Conservation (phyloP, 2,888 invertebrate species). For the Mantis religiosa region DNA sequence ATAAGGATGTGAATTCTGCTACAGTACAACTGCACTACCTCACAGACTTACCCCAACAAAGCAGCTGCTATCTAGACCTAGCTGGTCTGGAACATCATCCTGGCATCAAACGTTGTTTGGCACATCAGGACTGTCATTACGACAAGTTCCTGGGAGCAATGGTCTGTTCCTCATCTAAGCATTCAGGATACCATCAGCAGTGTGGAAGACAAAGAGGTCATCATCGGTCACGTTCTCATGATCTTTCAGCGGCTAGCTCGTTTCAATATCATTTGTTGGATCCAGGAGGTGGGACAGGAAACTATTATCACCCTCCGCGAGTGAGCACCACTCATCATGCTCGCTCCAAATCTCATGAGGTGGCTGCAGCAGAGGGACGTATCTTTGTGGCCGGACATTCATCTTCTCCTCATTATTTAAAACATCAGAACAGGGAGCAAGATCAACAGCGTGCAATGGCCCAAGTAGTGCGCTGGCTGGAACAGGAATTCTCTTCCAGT, state of each 20-base stretch:
- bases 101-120: slow-evolving; percentile 2
- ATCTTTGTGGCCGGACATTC: slow-evolving; percentile 33
- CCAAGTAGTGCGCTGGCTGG: slow-evolving; percentile 55
- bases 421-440: slow-evolving; percentile 57
- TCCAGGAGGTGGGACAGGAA: slow-evolving; percentile 31
- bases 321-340: slow-evolving; percentile 22
- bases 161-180: slow-evolving; percentile 38
- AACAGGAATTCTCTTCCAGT: slow-evolving; percentile 41
- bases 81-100: slow-evolving; percentile 48
- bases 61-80: slow-evolving; percentile 57
- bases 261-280: slow-evolving; percentile 41
- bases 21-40: slow-evolving; percentile 21
- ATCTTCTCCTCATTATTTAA: slow-evolving; percentile 49
- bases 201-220: slow-evolving; percentile 37
- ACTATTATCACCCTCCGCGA: slow-evolving; percentile 30
- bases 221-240: slow-evolving; percentile 46
- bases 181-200: slow-evolving; percentile 33
- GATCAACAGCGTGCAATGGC: slow-evolving; percentile 58
- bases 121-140: slow-evolving; percentile 38
- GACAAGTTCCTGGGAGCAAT: slow-evolving; percentile 39
- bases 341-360: slow-evolving; percentile 25
- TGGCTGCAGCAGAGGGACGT: slow-evolving; percentile 23
- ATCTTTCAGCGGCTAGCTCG: slow-evolving; percentile 38
- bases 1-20: slow-evolving; percentile 29
- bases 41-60: slow-evolving; percentile 20